phyloP scores from a whole-genome alignment of 2,797 vertebrate species.

The Cichlasoma orientale region DNA sequence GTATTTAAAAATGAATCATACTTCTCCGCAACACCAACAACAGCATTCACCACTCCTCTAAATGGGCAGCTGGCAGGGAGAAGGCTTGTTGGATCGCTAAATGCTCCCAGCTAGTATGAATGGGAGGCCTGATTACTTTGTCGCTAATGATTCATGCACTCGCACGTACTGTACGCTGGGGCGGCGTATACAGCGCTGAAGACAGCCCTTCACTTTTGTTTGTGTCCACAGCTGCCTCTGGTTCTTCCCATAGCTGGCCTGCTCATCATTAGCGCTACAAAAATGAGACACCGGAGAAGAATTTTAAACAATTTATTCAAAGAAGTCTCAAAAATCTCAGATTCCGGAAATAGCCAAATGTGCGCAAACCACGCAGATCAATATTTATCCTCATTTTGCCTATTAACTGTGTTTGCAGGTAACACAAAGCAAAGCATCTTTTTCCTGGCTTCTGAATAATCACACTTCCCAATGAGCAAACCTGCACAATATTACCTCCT shows the following conservation, averaged over 20 bases:
- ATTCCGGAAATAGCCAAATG: not conserved
- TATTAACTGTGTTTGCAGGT: conserved; percentile 4
- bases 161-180: conserved; percentile 6
- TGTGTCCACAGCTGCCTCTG: not conserved
- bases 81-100: conserved; percentile 49
- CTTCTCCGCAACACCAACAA: conserved; percentile 50
- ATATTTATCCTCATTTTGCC: not conserved
- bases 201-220: conserved; percentile 18
- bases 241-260: not conserved
- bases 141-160: conserved; percentile 67
- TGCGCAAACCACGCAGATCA: not conserved
- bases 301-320: not conserved
- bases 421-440: conserved; percentile 24
- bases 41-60: conserved; percentile 56
- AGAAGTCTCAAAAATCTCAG: not conserved
- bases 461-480: conserved; percentile 41
- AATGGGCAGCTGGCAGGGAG: conserved; percentile 70
- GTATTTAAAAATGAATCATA: conserved; percentile 67
- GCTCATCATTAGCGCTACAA: not conserved
- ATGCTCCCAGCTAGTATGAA: conserved; percentile 61
- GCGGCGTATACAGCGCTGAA: conserved; percentile 30
- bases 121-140: conserved; percentile 71
- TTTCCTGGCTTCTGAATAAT: conserved; percentile 22
- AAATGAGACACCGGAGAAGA: not conserved
- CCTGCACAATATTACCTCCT: conserved; percentile 38